Conservation (phyloP, 2,888 invertebrate genomes). For the Pediacus dermestoides region DNA sequence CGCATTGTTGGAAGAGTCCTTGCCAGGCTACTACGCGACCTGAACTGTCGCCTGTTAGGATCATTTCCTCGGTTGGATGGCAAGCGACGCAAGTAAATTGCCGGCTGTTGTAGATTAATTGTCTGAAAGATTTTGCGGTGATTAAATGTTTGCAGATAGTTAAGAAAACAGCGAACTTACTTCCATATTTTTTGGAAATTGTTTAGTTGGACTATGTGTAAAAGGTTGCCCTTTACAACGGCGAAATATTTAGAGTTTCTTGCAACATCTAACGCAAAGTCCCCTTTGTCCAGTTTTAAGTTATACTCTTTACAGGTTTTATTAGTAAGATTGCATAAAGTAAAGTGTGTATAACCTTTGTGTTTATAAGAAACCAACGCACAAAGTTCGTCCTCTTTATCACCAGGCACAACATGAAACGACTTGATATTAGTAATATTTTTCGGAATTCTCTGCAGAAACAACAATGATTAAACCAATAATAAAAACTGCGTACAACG, state of each 20-base stretch:
- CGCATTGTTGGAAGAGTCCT: conserved; percentile 41
- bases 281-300: conserved; percentile 15
- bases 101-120: conserved; percentile 22
- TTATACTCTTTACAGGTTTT: conserved; percentile 19
- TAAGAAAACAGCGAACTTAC: conserved; percentile 7
- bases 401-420: conserved; percentile 29
- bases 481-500: conserved; percentile 26
- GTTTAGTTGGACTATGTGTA: conserved; percentile 28
- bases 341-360: conserved; percentile 21
- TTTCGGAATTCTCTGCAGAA: conserved; percentile 25
- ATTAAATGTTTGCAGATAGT: neutral
- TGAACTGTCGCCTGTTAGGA: conserved; percentile 65
- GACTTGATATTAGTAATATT: conserved; percentile 18
- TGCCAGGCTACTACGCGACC: conserved; percentile 67
- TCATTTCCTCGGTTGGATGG: conserved; percentile 62
- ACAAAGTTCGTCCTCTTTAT: conserved; percentile 23
- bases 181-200: conserved; percentile 9
- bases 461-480: conserved; percentile 4
- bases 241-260: conserved; percentile 33
- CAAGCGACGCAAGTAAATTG: conserved; percentile 62
- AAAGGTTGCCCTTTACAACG: conserved; percentile 25
- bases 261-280: conserved; percentile 30
- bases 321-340: conserved; percentile 24
- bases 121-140: no score
- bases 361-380: conserved; percentile 30